phyloP scores from a whole-genome alignment of 2,113 vertebrate genomes.

The Trachemys scripta region DNA sequence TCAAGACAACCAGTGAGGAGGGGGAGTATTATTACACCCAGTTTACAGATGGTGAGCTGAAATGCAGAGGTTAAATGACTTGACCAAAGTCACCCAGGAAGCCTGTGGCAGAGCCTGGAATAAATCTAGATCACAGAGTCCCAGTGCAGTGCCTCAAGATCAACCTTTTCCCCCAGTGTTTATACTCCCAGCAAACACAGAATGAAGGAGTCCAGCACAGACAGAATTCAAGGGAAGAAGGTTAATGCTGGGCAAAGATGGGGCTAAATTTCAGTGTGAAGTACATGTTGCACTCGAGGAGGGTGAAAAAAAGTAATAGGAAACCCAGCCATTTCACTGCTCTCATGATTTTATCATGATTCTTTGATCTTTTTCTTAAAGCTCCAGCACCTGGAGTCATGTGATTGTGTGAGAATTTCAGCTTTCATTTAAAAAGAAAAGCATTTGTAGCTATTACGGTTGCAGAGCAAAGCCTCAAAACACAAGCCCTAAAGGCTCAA shows the following conservation, averaged over 20 bases:
- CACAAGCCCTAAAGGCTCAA: not conserved
- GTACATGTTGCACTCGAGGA: rapidly evolving
- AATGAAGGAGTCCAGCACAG: not conserved
- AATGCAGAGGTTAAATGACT: not conserved
- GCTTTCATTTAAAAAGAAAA: not conserved
- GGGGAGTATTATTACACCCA: not conserved
- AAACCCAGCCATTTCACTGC: not conserved
- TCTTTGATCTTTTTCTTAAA: not conserved
- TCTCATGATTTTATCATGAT: not conserved
- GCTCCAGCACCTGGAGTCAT: not conserved
- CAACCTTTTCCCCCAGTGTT: rapidly evolving
- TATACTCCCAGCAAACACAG: not conserved
- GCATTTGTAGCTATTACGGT: not conserved
- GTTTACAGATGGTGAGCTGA: not conserved
- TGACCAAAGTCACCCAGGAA: not conserved
- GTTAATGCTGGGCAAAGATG: not conserved
- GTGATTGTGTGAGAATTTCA: not conserved
- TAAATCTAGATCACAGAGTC: not conserved
- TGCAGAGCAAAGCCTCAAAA: not conserved
- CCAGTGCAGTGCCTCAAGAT: not conserved
- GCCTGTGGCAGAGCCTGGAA: not conserved
- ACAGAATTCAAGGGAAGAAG: not conserved
- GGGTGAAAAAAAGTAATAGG: not conserved
- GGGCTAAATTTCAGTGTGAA: not conserved
- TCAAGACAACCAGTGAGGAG: not conserved